Evolutionary conservation across 2,888 invertebrate species (phyloP), one percentile per base, ranked within the genome.

Genomic region (Pterobdella sp.): DNA sequence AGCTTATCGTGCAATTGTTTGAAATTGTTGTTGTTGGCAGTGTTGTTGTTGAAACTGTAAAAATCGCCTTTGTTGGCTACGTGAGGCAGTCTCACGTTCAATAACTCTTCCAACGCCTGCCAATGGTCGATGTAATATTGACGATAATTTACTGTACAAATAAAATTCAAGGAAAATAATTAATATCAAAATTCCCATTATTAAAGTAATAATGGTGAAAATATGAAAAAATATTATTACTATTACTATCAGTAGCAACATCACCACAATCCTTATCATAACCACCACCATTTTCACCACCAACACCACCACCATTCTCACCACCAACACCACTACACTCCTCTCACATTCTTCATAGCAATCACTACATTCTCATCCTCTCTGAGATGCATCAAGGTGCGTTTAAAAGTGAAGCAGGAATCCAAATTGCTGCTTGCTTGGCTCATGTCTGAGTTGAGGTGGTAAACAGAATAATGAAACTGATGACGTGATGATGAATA

Each of bases 371-470:
- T 29, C 34, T 49, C 69, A 31, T 69, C 69, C 22, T 69, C 69
- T 22, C 69, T 69, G 52, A 52, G 52, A 29, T 37, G 49, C 14
- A 32, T 26, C 1, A 37, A 18, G 2, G 69, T 52, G n/a, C 69
- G 3, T 49, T 49, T 69, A 34, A 69, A 42, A 34, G 69, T 69
- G 52, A 69, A 69, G 42, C 69, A 37, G 52, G 69, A 29, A 26
- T 69, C 69, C 1, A 49, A 31, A 52, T 29, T 34, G 26, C 29
- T 37, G 52, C 35, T 26, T 26, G 26, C 35, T 36, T 42, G 35
- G 42, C 7, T 18, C 7, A 14, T 42, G 42, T 42, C 42, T 14
- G 42, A 7, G 7, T 7, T 14, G 7, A 18, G 42, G 18, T 42
- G 42, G 18, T 14, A 42, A 42, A 18, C 7, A 14, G 42, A 42